A percentile compares a stretch with the other conserved stretches of the same genome.
Evolutionary conservation across 2,888 invertebrate species (phyloP).

Genomic region (Apotomis betuletana): DNA sequence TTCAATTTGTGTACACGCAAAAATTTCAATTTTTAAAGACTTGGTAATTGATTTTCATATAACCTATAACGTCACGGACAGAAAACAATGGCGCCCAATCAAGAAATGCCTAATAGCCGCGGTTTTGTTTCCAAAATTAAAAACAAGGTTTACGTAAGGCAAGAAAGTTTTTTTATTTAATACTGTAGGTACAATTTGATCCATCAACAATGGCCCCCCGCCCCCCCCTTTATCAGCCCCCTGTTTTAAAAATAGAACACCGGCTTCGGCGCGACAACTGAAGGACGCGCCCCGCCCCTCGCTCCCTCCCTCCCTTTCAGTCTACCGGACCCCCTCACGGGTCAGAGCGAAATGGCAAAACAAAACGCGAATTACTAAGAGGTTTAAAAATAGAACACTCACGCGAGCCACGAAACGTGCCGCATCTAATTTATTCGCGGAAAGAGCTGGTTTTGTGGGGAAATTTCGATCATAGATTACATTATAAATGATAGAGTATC

Average conservation of each 20-base stretch:
- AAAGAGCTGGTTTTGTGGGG: conserved; percentile 44
- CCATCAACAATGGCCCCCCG: conserved; percentile 44
- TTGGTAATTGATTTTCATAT: too few species aligned
- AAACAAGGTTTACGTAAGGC: conserved; percentile 18
- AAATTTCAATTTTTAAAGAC: too few species aligned
- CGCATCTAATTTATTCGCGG: conserved; percentile 57
- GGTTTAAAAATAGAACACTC: conserved; percentile 72
- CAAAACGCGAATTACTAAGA: conserved; percentile 62
- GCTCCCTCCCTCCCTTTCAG: conserved; percentile 50
- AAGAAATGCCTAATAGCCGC: neutral
- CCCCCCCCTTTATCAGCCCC: conserved; percentile 37
- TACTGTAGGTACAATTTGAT: conserved; percentile 31
- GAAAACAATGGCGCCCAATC: neutral
- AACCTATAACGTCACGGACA: neutral
- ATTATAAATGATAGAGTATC: neutral
- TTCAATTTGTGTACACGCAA: too few species aligned
- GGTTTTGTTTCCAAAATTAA: neutral
- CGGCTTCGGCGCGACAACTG: conserved; percentile 68
- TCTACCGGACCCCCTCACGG: conserved; percentile 47
- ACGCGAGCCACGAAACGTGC: conserved; percentile 69
- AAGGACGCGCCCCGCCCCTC: conserved; percentile 68
- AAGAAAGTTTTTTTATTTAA: conserved; percentile 24
- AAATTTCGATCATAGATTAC: neutral
- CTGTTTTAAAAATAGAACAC: conserved; percentile 59
- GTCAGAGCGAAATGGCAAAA: conserved; percentile 53